phyloP scores from a whole-genome alignment of 2,797 vertebrate species.

The Naso thynnoides region DNA sequence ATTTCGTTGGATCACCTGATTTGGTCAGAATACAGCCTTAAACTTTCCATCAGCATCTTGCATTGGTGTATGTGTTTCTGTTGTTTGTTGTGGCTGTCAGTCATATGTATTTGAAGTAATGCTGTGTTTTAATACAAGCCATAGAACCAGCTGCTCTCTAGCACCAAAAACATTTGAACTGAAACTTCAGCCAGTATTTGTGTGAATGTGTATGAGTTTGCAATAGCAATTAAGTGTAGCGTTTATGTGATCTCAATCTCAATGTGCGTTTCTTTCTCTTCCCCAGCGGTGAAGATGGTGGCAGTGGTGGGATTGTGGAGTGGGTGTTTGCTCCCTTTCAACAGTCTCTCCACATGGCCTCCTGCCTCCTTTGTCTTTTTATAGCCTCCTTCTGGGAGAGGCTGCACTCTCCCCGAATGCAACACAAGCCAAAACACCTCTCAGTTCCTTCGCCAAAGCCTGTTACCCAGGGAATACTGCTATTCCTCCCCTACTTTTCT shows the following conservation, averaged over 20 bases:
- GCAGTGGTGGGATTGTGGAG: slow-evolving; percentile 82
- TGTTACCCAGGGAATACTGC: slow-evolving; percentile 80
- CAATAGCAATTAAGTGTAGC: slow-evolving; percentile 47
- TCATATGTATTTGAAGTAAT: slow-evolving; percentile 39
- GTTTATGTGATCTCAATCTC: slow-evolving; percentile 62
- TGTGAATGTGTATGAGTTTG: slow-evolving; percentile 40
- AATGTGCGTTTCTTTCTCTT: slow-evolving; percentile 50
- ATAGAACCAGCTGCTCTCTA: slow-evolving; percentile 26
- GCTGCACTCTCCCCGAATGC: slow-evolving; percentile 81
- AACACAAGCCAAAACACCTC: slow-evolving; percentile 86
- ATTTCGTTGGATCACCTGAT: no score
- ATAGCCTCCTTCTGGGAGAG: slow-evolving; percentile 86
- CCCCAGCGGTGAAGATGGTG: slow-evolving; percentile 75
- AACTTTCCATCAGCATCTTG: slow-evolving; percentile 36
- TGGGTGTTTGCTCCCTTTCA: slow-evolving; percentile 87
- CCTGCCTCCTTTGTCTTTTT: slow-evolving; percentile 89
- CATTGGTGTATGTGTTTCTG: slow-evolving; percentile 28
- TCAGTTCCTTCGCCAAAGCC: slow-evolving; percentile 87
- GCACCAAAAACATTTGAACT: slow-evolving; percentile 22
- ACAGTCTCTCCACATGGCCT: slow-evolving; percentile 86
- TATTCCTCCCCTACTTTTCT: slow-evolving; percentile 81
- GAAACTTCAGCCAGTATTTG: slow-evolving; percentile 27
- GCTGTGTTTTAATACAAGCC: slow-evolving; percentile 37
- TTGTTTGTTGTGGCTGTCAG: slow-evolving; percentile 48
- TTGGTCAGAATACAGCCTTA: no score